Percentiles rank a stretch among this genome's conserved stretches.
Conservation (phyloP, 2,888 invertebrate species). For the Leucophenga montana region DNA sequence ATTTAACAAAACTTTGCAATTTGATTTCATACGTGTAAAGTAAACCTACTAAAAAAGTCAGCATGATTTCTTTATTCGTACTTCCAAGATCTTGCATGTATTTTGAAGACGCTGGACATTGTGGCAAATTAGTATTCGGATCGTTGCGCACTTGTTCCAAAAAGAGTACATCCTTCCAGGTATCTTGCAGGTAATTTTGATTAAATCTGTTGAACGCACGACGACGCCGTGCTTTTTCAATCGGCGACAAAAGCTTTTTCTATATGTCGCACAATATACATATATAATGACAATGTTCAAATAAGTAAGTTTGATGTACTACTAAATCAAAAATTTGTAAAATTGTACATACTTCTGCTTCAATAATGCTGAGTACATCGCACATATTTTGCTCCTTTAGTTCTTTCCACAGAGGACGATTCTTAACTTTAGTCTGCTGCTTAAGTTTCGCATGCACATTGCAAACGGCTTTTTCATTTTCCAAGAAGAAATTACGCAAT, state of each 20-base stretch:
- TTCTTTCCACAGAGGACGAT: constrained; percentile 65
- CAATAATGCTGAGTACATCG: constrained; percentile 64
- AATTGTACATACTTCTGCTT: constrained; percentile 56
- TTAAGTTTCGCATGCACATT: constrained; percentile 50
- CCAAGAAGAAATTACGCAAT: constrained; percentile 59
- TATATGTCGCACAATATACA: constrained; percentile 35
- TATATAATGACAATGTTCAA: not conserved
- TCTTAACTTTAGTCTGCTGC: constrained; percentile 43
- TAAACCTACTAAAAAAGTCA: constrained; percentile 54
- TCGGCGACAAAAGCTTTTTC: constrained; percentile 60
- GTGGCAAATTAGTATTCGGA: constrained; percentile 55
- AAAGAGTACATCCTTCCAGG: constrained; percentile 66
- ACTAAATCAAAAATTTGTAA: too few relatives aligned
- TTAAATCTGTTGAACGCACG: constrained; percentile 62
- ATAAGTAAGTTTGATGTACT: too few relatives aligned
- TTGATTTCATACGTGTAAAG: too few relatives aligned
- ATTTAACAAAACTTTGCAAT: not conserved
- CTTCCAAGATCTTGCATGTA: constrained; percentile 45
- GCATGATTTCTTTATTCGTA: constrained; percentile 57
- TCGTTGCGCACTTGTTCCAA: constrained; percentile 58
- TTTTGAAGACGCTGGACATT: constrained; percentile 55
- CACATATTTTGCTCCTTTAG: constrained; percentile 62
- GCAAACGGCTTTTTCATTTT: constrained; percentile 58
- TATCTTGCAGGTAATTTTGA: constrained; percentile 66
- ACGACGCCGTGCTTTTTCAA: constrained; percentile 60